A percentile compares a stretch with the other conserved stretches of the same genome.
These are phyloP conservation scores for Turdus rufiventris DNA, from an alignment of 2,113 vertebrate genomes.

Conservation along the genomic window DNA sequence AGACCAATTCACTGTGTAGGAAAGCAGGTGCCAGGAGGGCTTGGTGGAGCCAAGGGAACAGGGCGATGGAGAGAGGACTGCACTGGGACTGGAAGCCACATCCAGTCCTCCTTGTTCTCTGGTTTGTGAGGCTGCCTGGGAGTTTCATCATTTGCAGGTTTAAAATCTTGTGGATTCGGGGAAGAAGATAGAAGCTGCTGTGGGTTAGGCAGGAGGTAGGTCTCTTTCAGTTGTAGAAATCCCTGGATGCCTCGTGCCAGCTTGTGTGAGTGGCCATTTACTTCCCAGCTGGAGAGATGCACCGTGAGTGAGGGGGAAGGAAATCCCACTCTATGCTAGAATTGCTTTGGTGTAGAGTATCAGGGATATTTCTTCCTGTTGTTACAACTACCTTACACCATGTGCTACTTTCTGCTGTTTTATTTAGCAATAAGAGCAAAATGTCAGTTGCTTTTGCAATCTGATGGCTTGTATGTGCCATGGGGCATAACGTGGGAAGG, in stretches of 20 bases:
- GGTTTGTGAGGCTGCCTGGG: rapidly evolving
- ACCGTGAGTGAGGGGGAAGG: not conserved
- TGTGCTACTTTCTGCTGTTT: not conserved
- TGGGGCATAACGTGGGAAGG: not conserved
- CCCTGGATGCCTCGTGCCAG: not conserved
- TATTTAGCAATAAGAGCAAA: not conserved
- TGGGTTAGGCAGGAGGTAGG: not conserved
- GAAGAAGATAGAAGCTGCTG: not conserved
- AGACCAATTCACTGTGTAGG: not conserved
- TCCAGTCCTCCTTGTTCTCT: not conserved
- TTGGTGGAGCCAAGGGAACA: not conserved
- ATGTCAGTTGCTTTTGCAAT: not conserved
- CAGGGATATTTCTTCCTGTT: not conserved
- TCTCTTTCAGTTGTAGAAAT: not conserved
- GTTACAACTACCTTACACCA: not conserved
- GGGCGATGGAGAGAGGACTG: not conserved
- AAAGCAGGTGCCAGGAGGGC: not conserved
- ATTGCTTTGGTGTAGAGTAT: not conserved
- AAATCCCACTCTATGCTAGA: not conserved
- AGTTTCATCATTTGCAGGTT: not conserved
- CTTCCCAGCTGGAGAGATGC: not conserved
- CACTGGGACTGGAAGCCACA: not conserved
- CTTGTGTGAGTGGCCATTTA: not conserved
- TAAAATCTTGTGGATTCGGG: not conserved
- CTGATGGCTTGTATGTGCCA: not conserved